phyloP scores from a whole-genome alignment of 2,113 vertebrate genomes.

The Furnarius figulus region DNA sequence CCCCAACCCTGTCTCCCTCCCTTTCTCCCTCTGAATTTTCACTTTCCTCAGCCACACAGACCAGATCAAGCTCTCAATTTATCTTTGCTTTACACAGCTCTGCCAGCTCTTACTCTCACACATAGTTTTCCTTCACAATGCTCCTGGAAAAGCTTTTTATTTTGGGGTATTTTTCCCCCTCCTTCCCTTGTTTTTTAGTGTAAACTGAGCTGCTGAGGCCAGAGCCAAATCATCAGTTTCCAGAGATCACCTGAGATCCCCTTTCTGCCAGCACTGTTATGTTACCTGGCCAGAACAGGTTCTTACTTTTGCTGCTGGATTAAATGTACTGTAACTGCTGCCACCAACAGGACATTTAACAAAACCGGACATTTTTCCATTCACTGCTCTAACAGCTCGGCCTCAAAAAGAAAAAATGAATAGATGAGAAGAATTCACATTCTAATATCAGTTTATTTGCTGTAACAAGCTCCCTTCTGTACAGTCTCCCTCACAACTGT shows the following conservation, averaged over 20 bases:
- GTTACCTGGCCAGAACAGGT: neutral
- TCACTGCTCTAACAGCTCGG: neutral
- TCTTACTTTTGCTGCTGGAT: neutral
- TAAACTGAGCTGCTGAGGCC: neutral
- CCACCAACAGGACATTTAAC: constrained; percentile 49
- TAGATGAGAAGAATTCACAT: neutral
- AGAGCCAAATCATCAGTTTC: neutral
- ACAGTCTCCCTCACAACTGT: neutral
- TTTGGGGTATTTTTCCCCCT: fast-evolving
- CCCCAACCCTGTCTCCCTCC: neutral
- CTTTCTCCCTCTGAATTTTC: neutral
- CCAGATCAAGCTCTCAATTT: neutral
- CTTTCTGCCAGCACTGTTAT: neutral
- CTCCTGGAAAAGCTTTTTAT: neutral
- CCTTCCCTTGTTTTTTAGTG: neutral
- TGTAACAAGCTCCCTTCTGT: neutral
- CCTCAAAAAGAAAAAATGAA: neutral
- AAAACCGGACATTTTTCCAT: constrained; percentile 24
- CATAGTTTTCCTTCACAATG: neutral
- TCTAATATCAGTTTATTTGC: neutral
- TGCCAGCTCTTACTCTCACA: neutral
- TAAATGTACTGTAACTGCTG: constrained; percentile 12
- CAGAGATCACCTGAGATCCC: neutral
- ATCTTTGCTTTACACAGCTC: neutral
- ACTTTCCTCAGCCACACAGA: neutral